Evolutionary conservation across 2,888 invertebrate genomes (phyloP).

Genomic region (Dichetophora obliterata): DNA sequence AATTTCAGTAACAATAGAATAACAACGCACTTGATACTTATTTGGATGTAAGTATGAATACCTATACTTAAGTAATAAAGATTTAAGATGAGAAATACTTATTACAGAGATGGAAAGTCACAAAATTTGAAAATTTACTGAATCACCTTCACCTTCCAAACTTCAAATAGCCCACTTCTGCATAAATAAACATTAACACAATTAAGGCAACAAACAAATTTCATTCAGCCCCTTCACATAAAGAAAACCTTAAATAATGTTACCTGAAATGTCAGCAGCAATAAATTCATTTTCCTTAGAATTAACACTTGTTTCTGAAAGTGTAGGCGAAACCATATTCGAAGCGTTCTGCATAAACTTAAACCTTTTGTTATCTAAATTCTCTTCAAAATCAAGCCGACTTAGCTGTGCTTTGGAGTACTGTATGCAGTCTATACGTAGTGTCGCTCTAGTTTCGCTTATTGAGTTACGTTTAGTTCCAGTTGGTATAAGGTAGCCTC

Average conservation of each 20-base stretch:
- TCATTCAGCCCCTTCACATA: not conserved
- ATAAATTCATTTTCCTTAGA: slow-evolving; percentile 66
- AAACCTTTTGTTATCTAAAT: slow-evolving; percentile 15
- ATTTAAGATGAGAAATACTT: not conserved
- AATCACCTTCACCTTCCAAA: not conserved
- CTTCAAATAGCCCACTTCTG: not conserved
- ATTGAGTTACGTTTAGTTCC: slow-evolving; percentile 2
- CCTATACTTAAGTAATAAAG: not conserved
- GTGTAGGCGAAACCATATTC: slow-evolving; percentile 60
- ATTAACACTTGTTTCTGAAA: slow-evolving; percentile 64
- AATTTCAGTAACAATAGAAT: slow-evolving; percentile 21
- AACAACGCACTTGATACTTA: not conserved
- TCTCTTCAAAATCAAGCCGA: slow-evolving; percentile 20
- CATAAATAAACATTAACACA: not conserved
- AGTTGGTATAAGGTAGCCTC: not conserved
- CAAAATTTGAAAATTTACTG: not conserved
- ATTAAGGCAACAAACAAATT: not conserved
- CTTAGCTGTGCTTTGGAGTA: slow-evolving; percentile 12
- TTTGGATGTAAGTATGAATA: not conserved
- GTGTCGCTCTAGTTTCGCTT: slow-evolving; percentile 39
- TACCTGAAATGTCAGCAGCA: slow-evolving; percentile 46
- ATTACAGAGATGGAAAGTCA: not conserved
- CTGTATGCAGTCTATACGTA: slow-evolving; percentile 30
- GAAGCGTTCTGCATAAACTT: slow-evolving; percentile 44
- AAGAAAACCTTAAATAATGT: slow-evolving; percentile 25